phyloP scores from a whole-genome alignment of 2,113 vertebrate genomes.

The Otolemur garnettii region DNA sequence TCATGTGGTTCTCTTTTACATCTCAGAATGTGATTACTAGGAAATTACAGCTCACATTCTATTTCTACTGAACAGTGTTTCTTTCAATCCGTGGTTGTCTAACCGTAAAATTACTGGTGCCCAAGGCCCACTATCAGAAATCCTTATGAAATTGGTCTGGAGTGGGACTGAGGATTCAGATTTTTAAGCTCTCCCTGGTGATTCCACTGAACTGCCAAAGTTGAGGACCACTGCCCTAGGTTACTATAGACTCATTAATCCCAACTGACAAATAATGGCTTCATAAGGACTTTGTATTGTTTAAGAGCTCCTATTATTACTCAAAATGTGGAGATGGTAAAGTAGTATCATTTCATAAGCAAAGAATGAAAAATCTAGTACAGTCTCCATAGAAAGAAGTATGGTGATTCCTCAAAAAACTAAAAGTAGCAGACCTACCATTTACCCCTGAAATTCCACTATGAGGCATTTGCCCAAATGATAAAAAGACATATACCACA shows the following conservation, averaged over 20 bases:
- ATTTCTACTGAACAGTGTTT: neutral
- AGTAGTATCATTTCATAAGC: neutral
- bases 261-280: neutral
- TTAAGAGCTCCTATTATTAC: neutral
- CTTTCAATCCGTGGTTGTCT: neutral
- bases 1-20: neutral
- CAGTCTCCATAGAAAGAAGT: too few species aligned
- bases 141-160: neutral
- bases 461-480: too few species aligned
- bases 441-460: too few species aligned
- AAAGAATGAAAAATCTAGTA: neutral
- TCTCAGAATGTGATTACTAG: constrained; percentile 38
- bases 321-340: neutral
- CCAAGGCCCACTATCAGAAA: neutral
- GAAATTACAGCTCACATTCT: neutral
- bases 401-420: too few species aligned
- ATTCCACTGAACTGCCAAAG: neutral
- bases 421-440: too few species aligned
- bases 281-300: neutral
- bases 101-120: neutral
- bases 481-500: too few species aligned
- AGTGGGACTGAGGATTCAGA: neutral
- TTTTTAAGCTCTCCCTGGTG: constrained; percentile 27
- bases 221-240: neutral
- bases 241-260: neutral